Evolutionary conservation across 2,888 invertebrate species (phyloP), one percentile per base, ranked within the genome.

Genomic region (Melipona beecheii): DNA sequence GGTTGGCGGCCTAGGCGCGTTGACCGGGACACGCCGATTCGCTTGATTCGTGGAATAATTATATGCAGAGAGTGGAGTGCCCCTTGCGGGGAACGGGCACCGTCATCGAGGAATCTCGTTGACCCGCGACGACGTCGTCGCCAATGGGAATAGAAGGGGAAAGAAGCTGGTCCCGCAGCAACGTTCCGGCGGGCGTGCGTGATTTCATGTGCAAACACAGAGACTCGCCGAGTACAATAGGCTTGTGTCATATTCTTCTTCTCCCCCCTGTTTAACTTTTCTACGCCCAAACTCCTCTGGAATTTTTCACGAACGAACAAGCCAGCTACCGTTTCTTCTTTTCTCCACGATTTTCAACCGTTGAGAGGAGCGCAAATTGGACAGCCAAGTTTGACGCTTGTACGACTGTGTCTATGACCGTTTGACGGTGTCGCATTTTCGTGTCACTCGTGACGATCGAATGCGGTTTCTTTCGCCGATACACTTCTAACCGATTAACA

Each of bases 151-250:
- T 75, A 80, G 78, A 66, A 79, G 81, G 80, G 84, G 83, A 81
- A 89, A 83, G 83, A 81, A 89, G 82, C 87, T 77, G 84, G 68
- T 81, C 73, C 68, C 74, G 74, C 75, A 73, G 88, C 9, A 86
- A 84, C 84, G 70, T 86, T 82, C 82, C 74, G 79, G 50, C 76
- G 72, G 54, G 74, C 76, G 74, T 64, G 66, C 81, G 73, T 81
- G 81, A 86, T 87, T 85, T 88, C 86, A 74, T 87, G 90, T 88
- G 89, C 89, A 88, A 89, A 87, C 86, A 80, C 81, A 62, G 75
- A 84, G 75, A 70, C 82, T 84, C 75, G 75, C 62, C 64, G 78
- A 27, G 27, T 71, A 86, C 87, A 89, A 90, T 86, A 84, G 24
- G 85, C 88, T 91, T 86, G 84, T 85, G 89, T 86, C 85, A 86